These are phyloP conservation scores for Palloptera scutellata DNA, from an alignment of 2,888 invertebrate species.

Conservation along the genomic window DNA sequence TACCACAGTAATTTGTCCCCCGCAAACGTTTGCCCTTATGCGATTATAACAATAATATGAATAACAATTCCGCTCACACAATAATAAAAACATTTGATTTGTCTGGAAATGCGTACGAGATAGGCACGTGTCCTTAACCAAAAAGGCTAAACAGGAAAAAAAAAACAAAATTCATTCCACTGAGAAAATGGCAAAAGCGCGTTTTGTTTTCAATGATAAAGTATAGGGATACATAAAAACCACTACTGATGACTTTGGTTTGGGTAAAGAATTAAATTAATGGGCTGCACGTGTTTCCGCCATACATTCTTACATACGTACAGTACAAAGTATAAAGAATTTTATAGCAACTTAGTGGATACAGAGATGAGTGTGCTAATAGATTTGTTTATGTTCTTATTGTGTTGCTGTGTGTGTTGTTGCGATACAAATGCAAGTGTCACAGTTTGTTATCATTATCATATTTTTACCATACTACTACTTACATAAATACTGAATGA, in stretches of 20 bases:
- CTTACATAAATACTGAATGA: too few relatives aligned
- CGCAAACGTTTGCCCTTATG: neutral
- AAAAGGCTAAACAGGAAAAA: conserved; percentile 7
- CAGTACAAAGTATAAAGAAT: too few relatives aligned
- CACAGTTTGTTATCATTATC: conserved; percentile 9
- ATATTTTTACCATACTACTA: neutral
- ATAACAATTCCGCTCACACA: conserved; percentile 5
- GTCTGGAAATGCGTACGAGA: conserved; percentile 4
- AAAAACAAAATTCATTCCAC: conserved; percentile 9
- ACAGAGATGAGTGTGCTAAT: conserved; percentile 13
- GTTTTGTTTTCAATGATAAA: conserved; percentile 2
- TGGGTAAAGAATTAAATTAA: conserved; percentile 54
- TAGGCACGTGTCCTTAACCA: conserved; percentile 24
- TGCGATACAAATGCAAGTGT: conserved; percentile 1
- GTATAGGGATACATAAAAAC: neutral
- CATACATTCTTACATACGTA: conserved; percentile 13
- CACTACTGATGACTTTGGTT: conserved; percentile 15
- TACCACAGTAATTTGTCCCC: conserved; percentile 31
- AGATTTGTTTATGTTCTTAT: conserved; percentile 8
- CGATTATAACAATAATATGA: conserved; percentile 12
- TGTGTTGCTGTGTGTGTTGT: neutral
- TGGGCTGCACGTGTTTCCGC: conserved; percentile 55
- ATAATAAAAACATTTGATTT: neutral
- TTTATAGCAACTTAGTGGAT: neutral
- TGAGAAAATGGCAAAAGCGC: neutral